phyloP scores from a whole-genome alignment of 1,140 invertebrate genomes.

The Listronotus bonariensis region DNA sequence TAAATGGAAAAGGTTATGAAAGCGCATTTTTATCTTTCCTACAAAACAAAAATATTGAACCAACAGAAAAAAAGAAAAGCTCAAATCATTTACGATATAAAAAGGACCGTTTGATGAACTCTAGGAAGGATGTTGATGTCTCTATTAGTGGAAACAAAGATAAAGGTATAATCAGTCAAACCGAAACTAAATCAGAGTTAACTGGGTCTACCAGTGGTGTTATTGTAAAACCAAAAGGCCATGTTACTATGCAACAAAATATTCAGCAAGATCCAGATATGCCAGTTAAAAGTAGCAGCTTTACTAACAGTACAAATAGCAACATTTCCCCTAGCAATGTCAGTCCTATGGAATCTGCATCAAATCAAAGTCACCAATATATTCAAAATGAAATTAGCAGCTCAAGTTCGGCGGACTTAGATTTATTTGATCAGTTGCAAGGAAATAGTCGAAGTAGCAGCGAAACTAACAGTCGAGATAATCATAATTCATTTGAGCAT shows the following conservation, averaged over 20 bases:
- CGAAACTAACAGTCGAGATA: neutral
- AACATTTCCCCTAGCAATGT: neutral
- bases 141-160: neutral
- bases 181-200: neutral
- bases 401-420: constrained; percentile 8
- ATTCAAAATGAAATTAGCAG: constrained; percentile 2
- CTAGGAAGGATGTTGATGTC: no score
- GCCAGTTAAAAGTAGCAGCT: neutral
- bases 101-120: neutral
- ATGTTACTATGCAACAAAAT: no score
- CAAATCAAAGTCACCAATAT: constrained; percentile 6
- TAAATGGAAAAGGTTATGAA: constrained; percentile 24
- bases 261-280: no score
- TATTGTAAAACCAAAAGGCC: no score
- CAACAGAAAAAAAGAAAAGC: constrained; percentile 7
- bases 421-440: constrained; percentile 20
- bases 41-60: neutral
- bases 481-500: no score
- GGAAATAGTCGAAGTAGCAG: constrained; percentile 18
- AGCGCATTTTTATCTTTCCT: constrained; percentile 39
- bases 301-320: neutral
- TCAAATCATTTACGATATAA: neutral
- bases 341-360: constrained; percentile 10
- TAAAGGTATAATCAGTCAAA: no score
- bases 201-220: neutral